phyloP scores from a whole-genome alignment of 1,140 invertebrate genomes.

The Chymomyza costata region DNA sequence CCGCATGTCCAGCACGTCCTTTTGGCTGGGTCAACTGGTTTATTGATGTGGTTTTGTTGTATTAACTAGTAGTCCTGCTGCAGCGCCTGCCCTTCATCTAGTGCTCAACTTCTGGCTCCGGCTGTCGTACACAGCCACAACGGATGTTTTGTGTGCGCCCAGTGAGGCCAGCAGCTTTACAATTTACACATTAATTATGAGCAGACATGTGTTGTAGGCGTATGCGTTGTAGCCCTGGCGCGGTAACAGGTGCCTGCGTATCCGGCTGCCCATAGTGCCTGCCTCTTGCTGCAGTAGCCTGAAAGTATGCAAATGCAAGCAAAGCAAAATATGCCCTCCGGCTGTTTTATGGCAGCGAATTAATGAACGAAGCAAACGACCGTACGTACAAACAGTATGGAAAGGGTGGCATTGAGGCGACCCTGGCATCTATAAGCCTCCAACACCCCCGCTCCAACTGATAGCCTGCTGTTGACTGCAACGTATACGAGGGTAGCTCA shows the following conservation, averaged over 20 bases:
- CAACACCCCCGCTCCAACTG: no score
- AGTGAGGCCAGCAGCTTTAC: conserved; percentile 68
- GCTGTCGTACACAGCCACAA: conserved; percentile 53
- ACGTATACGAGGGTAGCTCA: no score
- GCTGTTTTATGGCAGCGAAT: conserved; percentile 68
- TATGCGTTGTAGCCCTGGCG: conserved; percentile 27
- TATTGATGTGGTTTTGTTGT: conserved; percentile 53
- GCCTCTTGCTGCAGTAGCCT: conserved; percentile 10
- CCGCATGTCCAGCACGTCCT: conserved; percentile 13
- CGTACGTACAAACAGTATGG: conserved; percentile 15
- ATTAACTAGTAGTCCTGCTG: conserved; percentile 43
- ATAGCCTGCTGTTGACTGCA: no score
- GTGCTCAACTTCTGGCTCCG: conserved; percentile 35
- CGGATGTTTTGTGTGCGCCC: conserved; percentile 36
- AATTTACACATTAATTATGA: conserved; percentile 74
- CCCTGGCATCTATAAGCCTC: background rate
- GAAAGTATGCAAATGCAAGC: conserved; percentile 63
- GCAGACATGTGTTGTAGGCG: conserved; percentile 71
- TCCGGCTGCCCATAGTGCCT: no score
- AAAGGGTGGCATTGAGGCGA: background rate
- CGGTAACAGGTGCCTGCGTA: conserved; percentile 58
- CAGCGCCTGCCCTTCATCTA: background rate
- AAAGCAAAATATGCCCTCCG: conserved; percentile 59
- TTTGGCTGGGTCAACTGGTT: conserved; percentile 46
- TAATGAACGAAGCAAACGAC: conserved; percentile 67